phyloP scores from a whole-genome alignment of 2,113 vertebrate genomes.

The Electrona antarctica region DNA sequence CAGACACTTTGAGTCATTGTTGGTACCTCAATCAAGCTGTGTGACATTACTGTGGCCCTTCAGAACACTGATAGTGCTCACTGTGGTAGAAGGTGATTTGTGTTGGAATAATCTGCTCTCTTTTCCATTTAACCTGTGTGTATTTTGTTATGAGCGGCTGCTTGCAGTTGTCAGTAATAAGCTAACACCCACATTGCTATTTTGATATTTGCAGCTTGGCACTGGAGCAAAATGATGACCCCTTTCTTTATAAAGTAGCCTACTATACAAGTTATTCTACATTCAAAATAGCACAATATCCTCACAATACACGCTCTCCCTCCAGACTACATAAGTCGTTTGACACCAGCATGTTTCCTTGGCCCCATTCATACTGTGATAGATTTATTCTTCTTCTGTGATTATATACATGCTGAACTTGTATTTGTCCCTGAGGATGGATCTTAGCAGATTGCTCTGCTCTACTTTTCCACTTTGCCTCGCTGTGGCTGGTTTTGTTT shows the following conservation, averaged over 20 bases:
- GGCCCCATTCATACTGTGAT: slow-evolving; percentile 33
- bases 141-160: not conserved
- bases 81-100: not conserved
- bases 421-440: slow-evolving; percentile 51
- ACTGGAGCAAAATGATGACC: not conserved
- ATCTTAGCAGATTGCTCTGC: slow-evolving; percentile 47
- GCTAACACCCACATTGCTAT: not conserved
- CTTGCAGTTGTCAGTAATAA: not conserved
- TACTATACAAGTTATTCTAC: not conserved
- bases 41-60: not conserved
- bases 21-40: slow-evolving; percentile 5
- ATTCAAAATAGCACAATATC: not conserved
- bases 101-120: slow-evolving; percentile 1
- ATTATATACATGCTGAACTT: slow-evolving; percentile 27
- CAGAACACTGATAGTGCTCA: slow-evolving; percentile 26
- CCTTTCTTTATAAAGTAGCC: not conserved
- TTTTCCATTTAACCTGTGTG: not conserved
- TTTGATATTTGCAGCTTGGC: not conserved
- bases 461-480: slow-evolving; percentile 41
- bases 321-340: slow-evolving; percentile 21
- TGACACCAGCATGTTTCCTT: slow-evolving; percentile 25
- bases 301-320: slow-evolving; percentile 20
- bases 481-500: slow-evolving; percentile 33
- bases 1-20: not conserved
- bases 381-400: slow-evolving; percentile 41